Evolutionary conservation across 1,140 invertebrate genomes (phyloP).

Genomic region (Vanessa atalanta): DNA sequence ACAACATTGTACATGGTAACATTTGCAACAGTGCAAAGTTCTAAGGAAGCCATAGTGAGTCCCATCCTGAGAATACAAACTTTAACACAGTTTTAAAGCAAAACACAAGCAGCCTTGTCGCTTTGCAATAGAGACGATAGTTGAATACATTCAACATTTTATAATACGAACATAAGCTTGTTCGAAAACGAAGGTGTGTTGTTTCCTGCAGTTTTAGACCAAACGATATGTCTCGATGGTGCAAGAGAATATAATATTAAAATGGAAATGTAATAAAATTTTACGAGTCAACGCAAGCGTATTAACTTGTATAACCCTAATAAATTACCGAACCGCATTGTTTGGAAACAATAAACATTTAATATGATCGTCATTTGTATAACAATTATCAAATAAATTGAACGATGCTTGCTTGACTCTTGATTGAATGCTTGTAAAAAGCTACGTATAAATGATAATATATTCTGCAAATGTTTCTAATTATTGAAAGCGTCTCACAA

Average conservation of each 20-base stretch:
- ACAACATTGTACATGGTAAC: slow-evolving; percentile 2
- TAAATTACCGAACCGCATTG: slow-evolving; percentile 17
- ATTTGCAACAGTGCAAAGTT: slow-evolving; percentile 1
- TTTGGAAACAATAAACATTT: slow-evolving; percentile 12
- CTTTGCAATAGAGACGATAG: neutral
- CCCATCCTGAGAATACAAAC: slow-evolving; percentile 11
- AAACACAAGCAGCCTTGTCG: neutral
- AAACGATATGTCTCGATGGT: slow-evolving; percentile 34
- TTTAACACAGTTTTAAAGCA: neutral
- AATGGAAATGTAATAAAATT: slow-evolving; percentile 43
- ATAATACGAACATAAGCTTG: slow-evolving; percentile 8
- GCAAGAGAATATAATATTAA: slow-evolving; percentile 36
- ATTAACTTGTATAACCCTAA: slow-evolving; percentile 22
- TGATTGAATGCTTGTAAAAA: too few species aligned
- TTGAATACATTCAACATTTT: neutral
- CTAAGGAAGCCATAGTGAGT: slow-evolving; percentile 17
- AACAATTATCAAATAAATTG: neutral
- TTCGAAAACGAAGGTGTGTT: slow-evolving; percentile 19
- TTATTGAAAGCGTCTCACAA: too few species aligned
- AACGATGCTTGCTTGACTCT: neutral
- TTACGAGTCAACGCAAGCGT: slow-evolving; percentile 34
- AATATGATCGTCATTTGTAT: neutral
- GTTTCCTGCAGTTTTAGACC: slow-evolving; percentile 25
- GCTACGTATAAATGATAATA: too few species aligned
- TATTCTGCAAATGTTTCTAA: too few species aligned